A percentile compares a stretch with the other conserved stretches of the same genome.
Conservation (phyloP, 2,888 invertebrate species). For the Polyommatus iphigenia region DNA sequence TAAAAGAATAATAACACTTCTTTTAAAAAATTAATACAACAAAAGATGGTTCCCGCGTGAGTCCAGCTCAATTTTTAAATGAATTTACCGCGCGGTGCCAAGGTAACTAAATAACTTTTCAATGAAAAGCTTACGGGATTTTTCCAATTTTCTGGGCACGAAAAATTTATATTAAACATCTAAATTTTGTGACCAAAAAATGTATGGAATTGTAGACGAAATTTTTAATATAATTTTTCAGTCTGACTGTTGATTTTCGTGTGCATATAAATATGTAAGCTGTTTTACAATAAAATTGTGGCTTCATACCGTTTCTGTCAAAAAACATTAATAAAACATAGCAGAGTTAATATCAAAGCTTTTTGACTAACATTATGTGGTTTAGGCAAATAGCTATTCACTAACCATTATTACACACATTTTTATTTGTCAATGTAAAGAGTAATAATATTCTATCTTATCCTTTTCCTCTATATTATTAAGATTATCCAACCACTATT, state of each 20-base stretch:
- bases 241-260: neutral
- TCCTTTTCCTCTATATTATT: too few species aligned
- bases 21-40: neutral
- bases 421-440: too few species aligned
- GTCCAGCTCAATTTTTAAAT: constrained; percentile 12
- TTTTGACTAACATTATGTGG: too few species aligned
- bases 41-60: neutral
- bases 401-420: too few species aligned
- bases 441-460: too few species aligned
- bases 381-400: too few species aligned
- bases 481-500: too few species aligned
- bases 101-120: constrained; percentile 5
- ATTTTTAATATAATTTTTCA: neutral
- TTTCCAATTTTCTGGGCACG: neutral
- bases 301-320: too few species aligned
- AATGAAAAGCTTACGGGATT: constrained; percentile 13
- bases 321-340: too few species aligned
- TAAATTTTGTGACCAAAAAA: neutral
- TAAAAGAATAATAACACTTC: neutral
- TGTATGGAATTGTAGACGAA: neutral
- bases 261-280: neutral
- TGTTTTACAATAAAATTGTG: neutral
- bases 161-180: neutral
- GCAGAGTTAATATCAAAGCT: too few species aligned
- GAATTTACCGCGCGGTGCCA: neutral